Base-by-base conservation (phyloP, 2,797 vertebrate species). In the Sphaeramia orbicularis region DNA sequence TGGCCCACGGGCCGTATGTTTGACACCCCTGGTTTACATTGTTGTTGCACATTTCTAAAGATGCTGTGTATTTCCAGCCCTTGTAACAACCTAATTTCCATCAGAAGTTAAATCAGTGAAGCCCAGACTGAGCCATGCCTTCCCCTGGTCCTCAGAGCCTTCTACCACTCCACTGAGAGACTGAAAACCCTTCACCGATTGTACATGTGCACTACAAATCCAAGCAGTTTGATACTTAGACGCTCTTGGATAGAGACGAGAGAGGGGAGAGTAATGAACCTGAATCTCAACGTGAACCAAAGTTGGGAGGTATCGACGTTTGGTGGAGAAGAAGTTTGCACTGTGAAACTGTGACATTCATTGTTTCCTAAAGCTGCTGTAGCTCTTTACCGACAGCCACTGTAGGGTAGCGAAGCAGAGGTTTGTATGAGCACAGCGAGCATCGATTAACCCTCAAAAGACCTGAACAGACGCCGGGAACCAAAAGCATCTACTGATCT, bases 301-400 rank as follows among this genome's bases (percentile, higher is more conserved):
- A 59, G 74, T 63, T 44, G 13, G 7, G 18, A 51, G 15, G 18
- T 13, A 65, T 49, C 42, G 27, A 36, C 5, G 10, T 40, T 35
- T 4, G 35, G 53, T 15, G 57, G 37, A 41, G 67, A 35, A 69
- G 19, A 27, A 71, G 74, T 81, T 76, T 60, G 59, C 71, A 69
- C 70, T 71, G 71, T 74, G 49, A 61, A 81, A 71, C 49, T 13
- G 54, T n/a, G n/a, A 61, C 41, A 38, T 63, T 52, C 41, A 16
- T 12, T 51, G 52, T 68, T 35, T 55, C 56, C 63, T 56, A 40
- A 55, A 42, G 21, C 16, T 27, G 44, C 60, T 65, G 45, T 77
- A 64, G 60, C 62, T 62, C 49, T 64, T 60, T 15, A 53, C 24
- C 47, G 45, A 71, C 24, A 63, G 69, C 60, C 69, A 57, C 70